Base-by-base conservation (phyloP, 2,888 invertebrate species). In the Aleiodes testaceus region DNA sequence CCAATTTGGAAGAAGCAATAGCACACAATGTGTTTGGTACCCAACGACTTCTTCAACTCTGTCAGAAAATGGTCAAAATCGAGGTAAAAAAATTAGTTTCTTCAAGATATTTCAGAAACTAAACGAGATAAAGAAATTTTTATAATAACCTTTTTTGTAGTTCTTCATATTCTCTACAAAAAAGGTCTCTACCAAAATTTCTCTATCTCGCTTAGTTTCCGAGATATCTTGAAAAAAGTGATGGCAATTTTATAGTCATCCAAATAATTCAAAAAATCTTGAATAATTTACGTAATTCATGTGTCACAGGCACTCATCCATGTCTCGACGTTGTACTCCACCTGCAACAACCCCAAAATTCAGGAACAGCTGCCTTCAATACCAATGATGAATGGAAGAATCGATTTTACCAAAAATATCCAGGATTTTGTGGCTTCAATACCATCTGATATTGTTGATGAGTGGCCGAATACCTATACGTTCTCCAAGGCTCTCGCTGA, bases 321-420 rank as follows among this genome's bases (percentile, higher is more conserved):
- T 12, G 59, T 59, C 14, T 59, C 59, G 12, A 59, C 59, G 4
- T 59, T 59, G 18, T 59, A 59, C 18, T 59, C 59, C 16, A 59
- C 59, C 0, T 59, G 59, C 36, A 59, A 59, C 5, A 16, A 16
- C 5, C 3, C 36, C 1, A 59, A 59, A 3, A 59, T 59, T 18
- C 18, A 42, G 18, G 59, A 59, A n/a, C 42, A 42, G 11, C 26
- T 59, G 3, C 59, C 59, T 5, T 42, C 18, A 36, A 59, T 59
- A 14, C 59, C 59, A 11, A 18, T 18, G 16, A n/a, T 59, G 16
- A 11, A 42, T 36, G 59, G 18, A 16, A 59, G 42, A 16, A 14
- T 59, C 1, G 59, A 59, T 42, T 59, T 59, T 14, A 36, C 16
- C 14, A 36, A 42, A 59, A 59, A 16, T 59, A 16, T 59, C 3